Conservation (phyloP, 2,888 invertebrate species). For the Cryptus viduatorius region DNA sequence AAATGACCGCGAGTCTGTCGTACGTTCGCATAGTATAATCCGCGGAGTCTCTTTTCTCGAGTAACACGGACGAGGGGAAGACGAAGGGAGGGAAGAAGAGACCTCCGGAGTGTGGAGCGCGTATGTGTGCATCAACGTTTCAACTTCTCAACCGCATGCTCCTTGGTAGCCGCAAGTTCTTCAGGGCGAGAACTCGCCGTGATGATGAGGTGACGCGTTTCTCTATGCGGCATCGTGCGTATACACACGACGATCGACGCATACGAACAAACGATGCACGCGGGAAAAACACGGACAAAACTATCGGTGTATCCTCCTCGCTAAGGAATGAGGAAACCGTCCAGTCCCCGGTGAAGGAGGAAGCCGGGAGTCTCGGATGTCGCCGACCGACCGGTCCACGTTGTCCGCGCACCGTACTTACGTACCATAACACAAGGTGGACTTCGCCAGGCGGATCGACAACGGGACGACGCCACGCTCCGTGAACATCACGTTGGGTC, state of each 20-base stretch:
- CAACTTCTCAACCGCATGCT: constrained; percentile 20
- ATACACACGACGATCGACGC: background rate
- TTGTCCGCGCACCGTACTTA: constrained; percentile 34
- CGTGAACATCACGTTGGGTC: constrained; percentile 72
- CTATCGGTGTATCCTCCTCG: constrained; percentile 44
- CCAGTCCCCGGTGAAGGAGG: constrained; percentile 66
- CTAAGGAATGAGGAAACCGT: constrained; percentile 77
- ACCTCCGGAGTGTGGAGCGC: background rate
- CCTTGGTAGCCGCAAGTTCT: constrained; percentile 29
- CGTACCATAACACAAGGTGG: constrained; percentile 41
- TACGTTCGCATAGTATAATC: constrained; percentile 47
- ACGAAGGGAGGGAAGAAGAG: background rate
- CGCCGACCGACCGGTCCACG: constrained; percentile 75
- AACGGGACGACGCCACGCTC: constrained; percentile 78
- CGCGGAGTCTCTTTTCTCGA: background rate
- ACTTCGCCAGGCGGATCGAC: constrained; percentile 73
- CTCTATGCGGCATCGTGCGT: background rate
- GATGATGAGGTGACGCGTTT: constrained; percentile 43
- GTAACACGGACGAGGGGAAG: constrained; percentile 1
- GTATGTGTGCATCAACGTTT: constrained; percentile 9
- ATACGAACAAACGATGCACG: background rate
- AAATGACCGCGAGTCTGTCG: constrained; percentile 47
- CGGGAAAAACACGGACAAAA: constrained; percentile 28
- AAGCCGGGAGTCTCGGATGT: constrained; percentile 76
- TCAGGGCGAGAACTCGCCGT: background rate